Evolutionary conservation across 2,888 invertebrate species (phyloP).

Genomic region (Caenorhabditis imperialis): DNA sequence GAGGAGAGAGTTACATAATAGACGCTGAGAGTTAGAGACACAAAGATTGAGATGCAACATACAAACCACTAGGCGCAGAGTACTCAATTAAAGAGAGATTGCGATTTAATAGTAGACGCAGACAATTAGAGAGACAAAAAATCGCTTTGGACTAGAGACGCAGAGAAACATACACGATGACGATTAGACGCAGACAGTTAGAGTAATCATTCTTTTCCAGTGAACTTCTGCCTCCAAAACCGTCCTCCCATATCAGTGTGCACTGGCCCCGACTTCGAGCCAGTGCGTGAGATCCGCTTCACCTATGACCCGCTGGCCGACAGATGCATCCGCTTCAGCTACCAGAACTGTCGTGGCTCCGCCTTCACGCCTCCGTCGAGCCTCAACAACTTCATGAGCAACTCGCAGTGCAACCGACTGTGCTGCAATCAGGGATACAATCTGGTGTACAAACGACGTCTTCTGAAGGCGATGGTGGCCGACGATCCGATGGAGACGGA

Average conservation of each 20-base stretch:
- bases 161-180: no score
- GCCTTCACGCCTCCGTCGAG: constrained; percentile 29
- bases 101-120: no score
- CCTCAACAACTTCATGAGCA: constrained; percentile 56
- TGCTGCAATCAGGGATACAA: constrained; percentile 67
- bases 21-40: no score
- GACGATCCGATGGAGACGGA: constrained; percentile 49
- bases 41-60: no score
- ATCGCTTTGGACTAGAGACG: no score
- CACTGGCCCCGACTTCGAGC: constrained; percentile 46
- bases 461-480: constrained; percentile 54
- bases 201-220: no score
- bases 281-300: constrained; percentile 59
- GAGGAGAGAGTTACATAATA: no score
- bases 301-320: constrained; percentile 63
- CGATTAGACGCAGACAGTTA: no score
- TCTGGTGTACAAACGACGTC: constrained; percentile 59
- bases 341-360: constrained; percentile 48
- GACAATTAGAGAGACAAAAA: no score
- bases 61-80: no score
- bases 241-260: constrained; percentile 61
- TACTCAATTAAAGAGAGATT: no score
- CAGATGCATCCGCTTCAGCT: constrained; percentile 60
- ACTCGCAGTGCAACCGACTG: constrained; percentile 58
- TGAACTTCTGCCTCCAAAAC: constrained; percentile 59